A percentile compares a stretch with the other conserved stretches of the same genome.
These are phyloP conservation scores for Amphiduros pacificus DNA, from an alignment of 2,888 invertebrate species.

Conservation along the genomic window DNA sequence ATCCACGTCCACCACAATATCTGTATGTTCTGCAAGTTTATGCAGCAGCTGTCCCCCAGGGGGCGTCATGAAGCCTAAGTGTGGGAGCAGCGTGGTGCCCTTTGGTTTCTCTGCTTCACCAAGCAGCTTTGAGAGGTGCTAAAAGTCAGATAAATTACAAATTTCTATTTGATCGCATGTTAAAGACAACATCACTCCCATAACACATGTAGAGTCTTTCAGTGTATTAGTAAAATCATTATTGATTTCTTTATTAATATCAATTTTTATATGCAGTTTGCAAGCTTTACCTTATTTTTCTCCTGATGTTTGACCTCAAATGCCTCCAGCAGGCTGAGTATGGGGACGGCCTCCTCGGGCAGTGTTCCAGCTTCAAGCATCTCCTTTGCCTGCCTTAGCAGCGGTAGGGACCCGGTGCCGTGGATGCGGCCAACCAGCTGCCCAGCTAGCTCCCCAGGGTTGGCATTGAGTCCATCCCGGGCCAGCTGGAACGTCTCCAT, in stretches of 20 bases:
- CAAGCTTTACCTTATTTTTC: constrained; percentile 8
- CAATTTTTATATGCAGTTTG: too few species aligned
- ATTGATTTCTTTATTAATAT: too few species aligned
- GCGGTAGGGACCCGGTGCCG: constrained; percentile 6
- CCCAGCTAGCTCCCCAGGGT: constrained; percentile 27
- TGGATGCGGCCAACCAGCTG: constrained; percentile 30
- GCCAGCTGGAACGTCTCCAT: constrained; percentile 39
- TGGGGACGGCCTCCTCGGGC: constrained; percentile 2
- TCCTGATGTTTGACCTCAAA: constrained; percentile 18
- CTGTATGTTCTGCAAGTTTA: constrained; percentile 24
- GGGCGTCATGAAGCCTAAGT: constrained; percentile 25
- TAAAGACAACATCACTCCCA: too few species aligned
- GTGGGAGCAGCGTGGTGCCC: constrained; percentile 22
- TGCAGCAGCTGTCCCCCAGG: constrained; percentile 31
- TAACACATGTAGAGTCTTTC: too few species aligned
- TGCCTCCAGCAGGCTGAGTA: constrained; percentile 20
- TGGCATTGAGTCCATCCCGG: constrained; percentile 35
- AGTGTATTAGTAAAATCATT: too few species aligned
- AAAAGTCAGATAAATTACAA: not conserved
- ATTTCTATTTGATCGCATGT: too few species aligned
- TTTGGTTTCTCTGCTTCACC: constrained; percentile 1
- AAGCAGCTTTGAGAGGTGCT: not conserved
- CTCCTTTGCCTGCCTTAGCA: constrained; percentile 20
- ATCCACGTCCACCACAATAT: constrained; percentile 24
- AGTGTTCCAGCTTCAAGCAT: constrained; percentile 9